A percentile compares a stretch with the other conserved stretches of the same genome.
phyloP scores from a whole-genome alignment of 2,888 invertebrate genomes.

The Cryptosula pallasiana region DNA sequence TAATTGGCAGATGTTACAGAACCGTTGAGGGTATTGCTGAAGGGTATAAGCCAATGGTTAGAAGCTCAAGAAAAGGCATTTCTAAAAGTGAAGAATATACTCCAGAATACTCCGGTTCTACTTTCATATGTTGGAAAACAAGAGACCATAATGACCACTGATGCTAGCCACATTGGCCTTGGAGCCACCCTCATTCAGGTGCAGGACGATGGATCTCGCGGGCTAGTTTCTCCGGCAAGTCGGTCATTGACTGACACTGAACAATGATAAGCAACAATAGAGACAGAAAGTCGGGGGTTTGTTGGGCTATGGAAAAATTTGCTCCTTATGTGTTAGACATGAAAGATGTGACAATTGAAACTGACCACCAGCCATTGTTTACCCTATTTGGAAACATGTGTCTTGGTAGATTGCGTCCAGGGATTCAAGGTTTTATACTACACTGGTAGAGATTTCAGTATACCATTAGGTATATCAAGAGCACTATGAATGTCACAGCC shows the following conservation, averaged over 20 bases:
- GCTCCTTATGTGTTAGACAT: conserved; percentile 31
- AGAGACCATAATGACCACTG: conserved; percentile 21
- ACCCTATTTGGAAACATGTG: conserved; percentile 26
- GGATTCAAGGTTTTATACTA: conserved; percentile 29
- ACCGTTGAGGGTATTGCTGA: conserved; percentile 27
- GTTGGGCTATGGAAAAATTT: conserved; percentile 32
- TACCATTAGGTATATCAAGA: conserved; percentile 26
- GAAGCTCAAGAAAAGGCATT: conserved; percentile 26
- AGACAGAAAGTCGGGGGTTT: conserved; percentile 31
- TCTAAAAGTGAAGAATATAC: conserved; percentile 23
- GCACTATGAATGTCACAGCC: conserved; percentile 28
- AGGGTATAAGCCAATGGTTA: conserved; percentile 28
- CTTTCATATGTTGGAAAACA: conserved; percentile 27
- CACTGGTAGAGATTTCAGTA: conserved; percentile 5
- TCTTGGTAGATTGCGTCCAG: conserved; percentile 28
- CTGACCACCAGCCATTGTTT: conserved; percentile 33
- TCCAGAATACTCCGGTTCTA: conserved; percentile 21
- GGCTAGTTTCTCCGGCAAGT: conserved; percentile 33
- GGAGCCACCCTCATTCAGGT: conserved; percentile 29
- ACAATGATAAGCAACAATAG: conserved; percentile 32
- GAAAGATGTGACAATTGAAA: conserved; percentile 29
- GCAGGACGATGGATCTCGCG: conserved; percentile 12
- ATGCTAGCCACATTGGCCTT: conserved; percentile 27
- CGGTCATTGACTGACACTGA: conserved; percentile 32
- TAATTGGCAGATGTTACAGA: conserved; percentile 25